A percentile compares a stretch with the other conserved stretches of the same genome.
phyloP scores from a whole-genome alignment of 2,888 invertebrate genomes.

The Lordiphosa andalusiaca region DNA sequence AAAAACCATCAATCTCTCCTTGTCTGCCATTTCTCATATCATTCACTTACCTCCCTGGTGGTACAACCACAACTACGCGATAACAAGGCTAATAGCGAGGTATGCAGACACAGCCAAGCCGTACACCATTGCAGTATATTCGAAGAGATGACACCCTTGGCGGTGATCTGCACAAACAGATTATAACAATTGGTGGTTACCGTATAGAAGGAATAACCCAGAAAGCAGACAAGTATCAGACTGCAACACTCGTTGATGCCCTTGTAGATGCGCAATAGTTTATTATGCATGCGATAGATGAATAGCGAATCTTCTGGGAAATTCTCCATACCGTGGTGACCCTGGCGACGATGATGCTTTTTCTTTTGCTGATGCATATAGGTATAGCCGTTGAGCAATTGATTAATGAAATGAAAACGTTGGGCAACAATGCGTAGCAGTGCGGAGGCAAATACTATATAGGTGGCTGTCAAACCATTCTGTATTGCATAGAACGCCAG shows the following conservation, averaged over 20 bases:
- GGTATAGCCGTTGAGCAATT: constrained; percentile 67
- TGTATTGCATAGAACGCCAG: constrained; percentile 70
- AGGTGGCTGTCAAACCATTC: constrained; percentile 68
- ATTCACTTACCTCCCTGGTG: constrained; percentile 70
- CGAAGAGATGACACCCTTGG: constrained; percentile 56
- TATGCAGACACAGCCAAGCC: constrained; percentile 66
- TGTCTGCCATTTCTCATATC: neutral
- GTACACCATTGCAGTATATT: constrained; percentile 68
- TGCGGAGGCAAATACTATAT: constrained; percentile 72
- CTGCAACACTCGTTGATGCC: constrained; percentile 76
- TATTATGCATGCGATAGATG: constrained; percentile 76
- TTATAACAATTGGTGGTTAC: constrained; percentile 78
- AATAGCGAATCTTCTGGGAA: constrained; percentile 76
- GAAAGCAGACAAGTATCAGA: constrained; percentile 73
- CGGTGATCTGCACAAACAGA: constrained; percentile 77
- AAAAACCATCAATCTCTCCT: neutral
- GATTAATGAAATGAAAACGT: constrained; percentile 74
- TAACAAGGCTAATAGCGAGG: constrained; percentile 64
- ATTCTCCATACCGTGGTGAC: constrained; percentile 47
- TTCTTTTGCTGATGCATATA: constrained; percentile 54
- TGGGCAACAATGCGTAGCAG: constrained; percentile 69
- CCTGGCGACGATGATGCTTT: constrained; percentile 15
- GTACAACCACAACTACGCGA: constrained; percentile 71
- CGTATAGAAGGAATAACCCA: constrained; percentile 78
- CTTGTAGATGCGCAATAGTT: constrained; percentile 72